Evolutionary conservation across 2,113 vertebrate species (phyloP).

Genomic region (Promerops cafer): DNA sequence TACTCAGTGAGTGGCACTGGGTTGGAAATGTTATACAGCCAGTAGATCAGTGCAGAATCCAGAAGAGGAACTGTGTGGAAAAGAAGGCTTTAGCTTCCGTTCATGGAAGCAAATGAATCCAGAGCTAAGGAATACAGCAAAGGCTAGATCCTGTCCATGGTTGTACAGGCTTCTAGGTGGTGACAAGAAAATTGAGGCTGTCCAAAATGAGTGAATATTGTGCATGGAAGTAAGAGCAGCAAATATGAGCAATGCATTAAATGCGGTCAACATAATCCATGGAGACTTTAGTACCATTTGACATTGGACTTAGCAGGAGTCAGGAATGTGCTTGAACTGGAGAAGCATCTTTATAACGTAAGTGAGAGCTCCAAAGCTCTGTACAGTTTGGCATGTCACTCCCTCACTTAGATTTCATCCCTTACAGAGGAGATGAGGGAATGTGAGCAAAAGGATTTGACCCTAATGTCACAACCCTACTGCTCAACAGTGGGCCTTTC

Average conservation of each 20-base stretch:
- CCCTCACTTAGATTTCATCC: background rate
- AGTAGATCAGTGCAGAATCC: background rate
- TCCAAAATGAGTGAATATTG: background rate
- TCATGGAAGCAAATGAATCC: background rate
- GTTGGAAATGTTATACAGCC: background rate
- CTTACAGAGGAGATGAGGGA: background rate
- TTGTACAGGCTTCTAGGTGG: background rate
- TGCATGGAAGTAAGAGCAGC: background rate
- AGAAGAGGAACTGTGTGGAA: background rate
- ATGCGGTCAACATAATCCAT: background rate
- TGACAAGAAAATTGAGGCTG: background rate
- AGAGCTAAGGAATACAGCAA: background rate
- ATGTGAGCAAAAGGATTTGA: background rate
- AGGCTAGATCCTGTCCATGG: background rate
- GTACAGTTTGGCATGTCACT: background rate
- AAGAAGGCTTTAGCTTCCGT: background rate
- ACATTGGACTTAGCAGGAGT: accelerated
- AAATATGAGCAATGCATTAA: background rate
- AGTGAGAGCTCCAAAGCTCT: accelerated
- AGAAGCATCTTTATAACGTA: background rate
- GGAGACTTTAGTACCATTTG: background rate
- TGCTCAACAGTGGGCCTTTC: background rate
- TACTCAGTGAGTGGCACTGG: background rate
- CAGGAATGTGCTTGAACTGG: background rate
- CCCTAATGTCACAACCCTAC: background rate